Evolutionary conservation across 2,797 vertebrate species (phyloP), one percentile per base, ranked within the genome.

Genomic region (Phoxinus dragarum): DNA sequence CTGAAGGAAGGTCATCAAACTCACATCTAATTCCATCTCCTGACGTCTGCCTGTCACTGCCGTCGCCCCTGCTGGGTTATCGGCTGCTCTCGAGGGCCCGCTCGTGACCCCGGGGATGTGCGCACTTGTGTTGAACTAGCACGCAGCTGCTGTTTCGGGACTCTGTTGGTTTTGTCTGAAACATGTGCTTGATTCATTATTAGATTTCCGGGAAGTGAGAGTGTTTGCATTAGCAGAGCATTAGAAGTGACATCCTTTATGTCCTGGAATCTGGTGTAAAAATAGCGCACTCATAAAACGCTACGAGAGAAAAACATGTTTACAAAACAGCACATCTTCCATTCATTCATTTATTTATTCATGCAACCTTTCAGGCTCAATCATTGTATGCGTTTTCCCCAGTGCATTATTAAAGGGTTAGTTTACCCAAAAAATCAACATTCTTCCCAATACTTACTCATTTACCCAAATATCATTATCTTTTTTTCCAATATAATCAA

Each of bases 181-280:
- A 78, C 84, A 82, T 78, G 80, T 86, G 75, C 68, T 88, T 66
- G 34, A 79, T 81, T 78, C 85, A 79, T 88, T 84, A 44, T 23
- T 76, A 56, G 76, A 56, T 75, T 81, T 86, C 78, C 21, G 7
- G 74, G 69, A 89, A 80, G 69, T 59, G 71, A 59, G 67, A 78
- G 49, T 77, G 75, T 79, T 82, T 84, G 75, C 56, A 82, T 71
- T 82, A 76, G 76, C 82, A 68, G 67, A 64, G 56, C 44, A 44
- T 75, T 49, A 66, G 56, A 79, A 80, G 80, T 80, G 82, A 66
- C 56, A 34, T 84, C 56, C 67, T 87, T 71, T 69, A 80, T 83
- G 40, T 84, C n/a, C 64, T 77, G 54, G 52, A 73, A 83, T 88
- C 44, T 56, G 49, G 12, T 49, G 34, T 86, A 84, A 87, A 88